These are phyloP conservation scores for Cephus runcator DNA, from an alignment of 2,888 invertebrate species.

Conservation along the genomic window DNA sequence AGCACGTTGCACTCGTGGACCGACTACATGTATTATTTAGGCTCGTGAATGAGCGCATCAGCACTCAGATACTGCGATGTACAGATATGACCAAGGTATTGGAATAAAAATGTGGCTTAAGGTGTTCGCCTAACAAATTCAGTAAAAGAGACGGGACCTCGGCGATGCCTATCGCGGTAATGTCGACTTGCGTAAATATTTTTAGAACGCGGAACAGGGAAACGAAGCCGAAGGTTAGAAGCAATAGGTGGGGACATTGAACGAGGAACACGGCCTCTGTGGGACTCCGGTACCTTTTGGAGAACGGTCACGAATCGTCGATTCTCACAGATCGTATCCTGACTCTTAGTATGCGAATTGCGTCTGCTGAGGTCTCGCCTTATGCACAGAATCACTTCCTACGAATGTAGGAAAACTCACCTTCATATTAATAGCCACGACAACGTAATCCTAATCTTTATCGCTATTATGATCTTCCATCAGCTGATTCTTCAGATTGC, in stretches of 20 bases:
- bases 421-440: not conserved
- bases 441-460: not conserved
- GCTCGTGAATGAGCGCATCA: too few relatives aligned
- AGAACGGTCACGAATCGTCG: constrained; percentile 34
- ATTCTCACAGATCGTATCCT: constrained; percentile 20
- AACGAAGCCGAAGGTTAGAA: constrained; percentile 40
- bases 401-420: constrained; percentile 31
- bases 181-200: constrained; percentile 33
- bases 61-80: not conserved
- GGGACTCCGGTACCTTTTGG: constrained; percentile 34
- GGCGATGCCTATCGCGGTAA: not conserved
- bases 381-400: constrained; percentile 15
- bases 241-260: constrained; percentile 23
- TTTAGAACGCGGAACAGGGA: constrained; percentile 51
- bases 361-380: constrained; percentile 38
- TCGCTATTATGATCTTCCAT: not conserved
- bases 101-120: not conserved
- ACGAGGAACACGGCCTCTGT: constrained; percentile 29
- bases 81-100: not conserved
- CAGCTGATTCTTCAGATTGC: not conserved
- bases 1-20: too few relatives aligned
- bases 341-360: constrained; percentile 34
- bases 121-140: not conserved
- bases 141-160: not conserved
- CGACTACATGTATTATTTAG: too few relatives aligned